phyloP scores from a whole-genome alignment of 2,113 vertebrate genomes.

The Pseudorectes ferrugineus region DNA sequence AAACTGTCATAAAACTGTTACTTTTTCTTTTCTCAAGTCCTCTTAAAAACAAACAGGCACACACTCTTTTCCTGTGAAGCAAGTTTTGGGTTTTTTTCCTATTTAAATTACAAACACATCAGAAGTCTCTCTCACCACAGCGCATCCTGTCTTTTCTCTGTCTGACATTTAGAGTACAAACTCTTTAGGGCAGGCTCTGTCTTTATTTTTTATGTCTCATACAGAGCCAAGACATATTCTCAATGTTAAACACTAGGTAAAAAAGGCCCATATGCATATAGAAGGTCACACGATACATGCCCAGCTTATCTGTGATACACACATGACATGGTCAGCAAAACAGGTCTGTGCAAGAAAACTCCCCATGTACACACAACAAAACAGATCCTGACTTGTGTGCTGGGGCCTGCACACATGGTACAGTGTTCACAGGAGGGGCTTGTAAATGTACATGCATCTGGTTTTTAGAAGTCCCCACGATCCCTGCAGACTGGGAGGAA shows the following conservation, averaged over 20 bases:
- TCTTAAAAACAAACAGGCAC: slow-evolving; percentile 4
- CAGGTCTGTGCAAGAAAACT: background rate
- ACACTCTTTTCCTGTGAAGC: slow-evolving; percentile 27
- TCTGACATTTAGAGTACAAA: slow-evolving; percentile 52
- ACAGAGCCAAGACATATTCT: background rate
- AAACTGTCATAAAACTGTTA: slow-evolving; percentile 49
- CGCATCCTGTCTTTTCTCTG: slow-evolving; percentile 42
- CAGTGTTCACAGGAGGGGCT: background rate
- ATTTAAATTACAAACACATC: slow-evolving; percentile 48
- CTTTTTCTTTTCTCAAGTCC: slow-evolving; percentile 7
- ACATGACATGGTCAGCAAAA: background rate
- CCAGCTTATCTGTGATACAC: background rate
- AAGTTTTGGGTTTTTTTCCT: slow-evolving; percentile 16
- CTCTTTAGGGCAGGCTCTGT: slow-evolving; percentile 5
- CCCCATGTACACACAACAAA: background rate
- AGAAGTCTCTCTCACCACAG: slow-evolving; percentile 45
- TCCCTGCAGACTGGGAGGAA: background rate
- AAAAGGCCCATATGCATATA: background rate
- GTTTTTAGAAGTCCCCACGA: background rate
- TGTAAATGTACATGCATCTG: background rate
- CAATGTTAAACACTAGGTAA: background rate
- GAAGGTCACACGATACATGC: background rate
- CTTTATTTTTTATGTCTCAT: background rate
- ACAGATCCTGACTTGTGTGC: background rate
- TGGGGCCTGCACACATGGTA: background rate